These are phyloP conservation scores for Drosophila villosipedis DNA, from an alignment of 2,888 invertebrate species.

Conservation along the genomic window DNA sequence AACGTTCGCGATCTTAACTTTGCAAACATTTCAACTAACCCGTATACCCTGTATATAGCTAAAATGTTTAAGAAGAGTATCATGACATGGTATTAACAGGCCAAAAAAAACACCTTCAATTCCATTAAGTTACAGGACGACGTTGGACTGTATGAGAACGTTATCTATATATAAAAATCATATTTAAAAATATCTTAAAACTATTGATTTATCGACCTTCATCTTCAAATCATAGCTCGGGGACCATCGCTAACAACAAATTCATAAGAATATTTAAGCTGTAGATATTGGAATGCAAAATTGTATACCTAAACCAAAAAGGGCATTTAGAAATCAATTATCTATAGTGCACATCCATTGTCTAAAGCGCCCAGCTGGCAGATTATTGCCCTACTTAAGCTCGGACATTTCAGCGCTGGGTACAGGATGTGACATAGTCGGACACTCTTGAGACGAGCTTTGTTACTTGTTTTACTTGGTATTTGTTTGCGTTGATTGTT, in stretches of 20 bases:
- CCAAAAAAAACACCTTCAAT: not conserved
- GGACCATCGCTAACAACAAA: not conserved
- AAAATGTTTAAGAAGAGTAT: not conserved
- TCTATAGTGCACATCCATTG: not conserved
- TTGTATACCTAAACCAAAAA: not conserved
- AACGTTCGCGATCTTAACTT: slow-evolving; percentile 48
- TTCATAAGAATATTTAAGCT: not conserved
- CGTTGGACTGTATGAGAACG: accelerated
- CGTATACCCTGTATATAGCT: not conserved
- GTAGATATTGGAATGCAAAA: too few relatives aligned
- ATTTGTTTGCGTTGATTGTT: slow-evolving; percentile 54
- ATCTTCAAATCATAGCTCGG: not conserved
- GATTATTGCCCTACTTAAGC: not conserved
- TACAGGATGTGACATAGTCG: slow-evolving; percentile 4
- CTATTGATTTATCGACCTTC: not conserved
- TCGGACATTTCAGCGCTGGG: not conserved
- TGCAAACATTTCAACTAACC: slow-evolving; percentile 17
- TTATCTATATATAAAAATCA: not conserved
- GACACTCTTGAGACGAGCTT: not conserved
- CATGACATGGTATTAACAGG: not conserved
- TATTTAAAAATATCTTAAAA: not conserved
- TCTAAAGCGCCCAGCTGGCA: not conserved
- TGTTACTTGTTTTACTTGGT: slow-evolving; percentile 25
- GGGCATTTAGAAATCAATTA: not conserved
- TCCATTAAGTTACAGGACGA: not conserved